Conservation (phyloP, 2,888 invertebrate genomes). For the Drosophila emarginata region DNA sequence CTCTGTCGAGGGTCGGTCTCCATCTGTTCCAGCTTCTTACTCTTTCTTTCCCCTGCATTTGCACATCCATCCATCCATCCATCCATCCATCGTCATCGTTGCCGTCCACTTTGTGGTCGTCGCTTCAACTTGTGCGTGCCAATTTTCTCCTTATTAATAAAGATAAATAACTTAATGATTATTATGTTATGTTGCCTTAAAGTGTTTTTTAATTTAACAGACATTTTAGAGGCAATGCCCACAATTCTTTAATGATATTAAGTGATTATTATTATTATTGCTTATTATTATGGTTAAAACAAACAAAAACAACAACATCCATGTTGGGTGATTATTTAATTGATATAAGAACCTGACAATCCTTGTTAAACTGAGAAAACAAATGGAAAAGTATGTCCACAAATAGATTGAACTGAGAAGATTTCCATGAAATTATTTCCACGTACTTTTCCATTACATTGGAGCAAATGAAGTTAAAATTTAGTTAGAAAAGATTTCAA, state of each 20-base stretch:
- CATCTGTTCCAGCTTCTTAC: slow-evolving; percentile 6
- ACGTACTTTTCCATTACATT: too few species aligned
- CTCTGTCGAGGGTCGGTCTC: slow-evolving; percentile 22
- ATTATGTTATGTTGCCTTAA: slow-evolving; percentile 58
- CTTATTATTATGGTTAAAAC: background rate
- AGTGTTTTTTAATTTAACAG: slow-evolving; percentile 74
- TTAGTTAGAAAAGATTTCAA: too few species aligned
- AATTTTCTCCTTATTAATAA: slow-evolving; percentile 76
- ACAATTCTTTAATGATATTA: slow-evolving; percentile 30
- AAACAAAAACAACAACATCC: background rate
- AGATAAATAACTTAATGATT: slow-evolving; percentile 78
- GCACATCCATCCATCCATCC: background rate
- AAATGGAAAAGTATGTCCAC: slow-evolving; percentile 3
- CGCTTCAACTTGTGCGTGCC: slow-evolving; percentile 69
- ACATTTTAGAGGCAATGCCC: slow-evolving; percentile 54
- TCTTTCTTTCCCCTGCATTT: slow-evolving; percentile 12
- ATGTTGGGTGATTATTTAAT: background rate
- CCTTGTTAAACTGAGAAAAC: too few species aligned
- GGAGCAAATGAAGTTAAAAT: too few species aligned
- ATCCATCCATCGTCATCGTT: slow-evolving; percentile 22
- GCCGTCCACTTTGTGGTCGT: slow-evolving; percentile 31
- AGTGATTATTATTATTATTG: slow-evolving; percentile 28
- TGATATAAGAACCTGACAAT: too few species aligned
- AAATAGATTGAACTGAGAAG: too few species aligned
- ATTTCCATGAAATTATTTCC: too few species aligned